These are phyloP conservation scores for Odontomachus brunneus DNA, from an alignment of 1,140 invertebrate genomes.

Conservation along the genomic window DNA sequence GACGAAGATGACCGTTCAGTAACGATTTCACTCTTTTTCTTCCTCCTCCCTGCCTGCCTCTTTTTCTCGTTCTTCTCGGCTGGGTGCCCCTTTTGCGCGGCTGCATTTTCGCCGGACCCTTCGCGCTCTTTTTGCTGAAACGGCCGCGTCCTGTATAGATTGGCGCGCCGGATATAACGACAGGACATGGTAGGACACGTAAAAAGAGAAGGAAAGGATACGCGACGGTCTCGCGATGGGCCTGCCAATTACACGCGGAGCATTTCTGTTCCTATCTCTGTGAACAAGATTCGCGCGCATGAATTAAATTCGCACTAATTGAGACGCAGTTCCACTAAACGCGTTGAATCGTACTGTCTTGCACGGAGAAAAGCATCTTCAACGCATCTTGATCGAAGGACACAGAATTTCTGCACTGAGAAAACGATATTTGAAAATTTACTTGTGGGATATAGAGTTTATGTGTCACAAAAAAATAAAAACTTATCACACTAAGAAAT, in stretches of 20 bases:
- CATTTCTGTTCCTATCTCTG: not conserved
- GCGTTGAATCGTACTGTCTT: no score
- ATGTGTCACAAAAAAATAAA: no score
- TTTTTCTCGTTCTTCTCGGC: not conserved
- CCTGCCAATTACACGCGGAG: not conserved
- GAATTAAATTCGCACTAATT: not conserved
- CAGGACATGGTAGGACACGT: slow-evolving; percentile 5
- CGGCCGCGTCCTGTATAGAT: slow-evolving; percentile 37
- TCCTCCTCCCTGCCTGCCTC: not conserved
- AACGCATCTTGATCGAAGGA: no score
- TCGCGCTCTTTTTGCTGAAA: slow-evolving; percentile 30
- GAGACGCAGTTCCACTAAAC: not conserved
- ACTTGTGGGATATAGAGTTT: no score
- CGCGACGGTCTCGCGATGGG: not conserved
- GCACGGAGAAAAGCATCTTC: no score
- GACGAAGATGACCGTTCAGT: no score
- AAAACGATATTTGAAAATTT: no score
- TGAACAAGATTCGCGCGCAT: no score
- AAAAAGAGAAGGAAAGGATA: slow-evolving; percentile 15
- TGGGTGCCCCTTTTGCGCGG: no score
- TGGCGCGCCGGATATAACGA: slow-evolving; percentile 22
- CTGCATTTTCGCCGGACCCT: not conserved
- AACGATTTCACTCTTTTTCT: not conserved
- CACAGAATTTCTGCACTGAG: no score
- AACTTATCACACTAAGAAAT: no score